These are phyloP conservation scores for Medauroidea extradentata DNA, from an alignment of 1,140 invertebrate species.

Conservation along the genomic window DNA sequence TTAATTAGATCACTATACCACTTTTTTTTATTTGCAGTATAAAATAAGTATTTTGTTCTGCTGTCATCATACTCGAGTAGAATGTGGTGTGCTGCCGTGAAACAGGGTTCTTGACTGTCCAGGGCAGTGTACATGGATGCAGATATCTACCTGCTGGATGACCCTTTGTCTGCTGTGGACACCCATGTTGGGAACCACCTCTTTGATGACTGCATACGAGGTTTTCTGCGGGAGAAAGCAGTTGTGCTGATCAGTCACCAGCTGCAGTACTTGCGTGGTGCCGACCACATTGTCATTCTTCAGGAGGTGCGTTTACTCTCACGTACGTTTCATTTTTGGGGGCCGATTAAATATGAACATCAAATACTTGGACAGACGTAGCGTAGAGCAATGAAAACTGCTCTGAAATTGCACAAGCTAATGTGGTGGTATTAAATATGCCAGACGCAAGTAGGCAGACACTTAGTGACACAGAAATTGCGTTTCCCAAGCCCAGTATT, in stretches of 20 bases:
- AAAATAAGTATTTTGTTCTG: neutral
- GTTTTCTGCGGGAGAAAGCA: conserved; percentile 64
- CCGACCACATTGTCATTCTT: conserved; percentile 66
- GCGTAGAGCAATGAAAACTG: no score
- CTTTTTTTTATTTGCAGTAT: neutral
- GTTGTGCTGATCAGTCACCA: conserved; percentile 84
- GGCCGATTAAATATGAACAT: no score
- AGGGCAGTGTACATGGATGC: conserved; percentile 74
- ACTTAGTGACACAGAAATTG: no score
- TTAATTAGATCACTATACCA: neutral
- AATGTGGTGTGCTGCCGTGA: conserved; percentile 43
- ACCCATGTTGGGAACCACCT: conserved; percentile 63
- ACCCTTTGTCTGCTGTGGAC: conserved; percentile 77
- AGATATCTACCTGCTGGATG: conserved; percentile 79
- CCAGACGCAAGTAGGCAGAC: no score
- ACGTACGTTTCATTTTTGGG: no score
- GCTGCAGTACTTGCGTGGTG: conserved; percentile 75
- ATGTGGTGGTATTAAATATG: no score
- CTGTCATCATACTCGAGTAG: neutral
- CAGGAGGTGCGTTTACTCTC: conserved; percentile 63
- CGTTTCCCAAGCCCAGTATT: no score
- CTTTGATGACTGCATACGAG: conserved; percentile 64
- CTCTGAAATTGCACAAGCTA: no score
- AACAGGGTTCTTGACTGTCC: conserved; percentile 19
- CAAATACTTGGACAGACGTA: no score